Conservation (phyloP, 2,888 invertebrate genomes). For the Cerceris rybyensis region DNA sequence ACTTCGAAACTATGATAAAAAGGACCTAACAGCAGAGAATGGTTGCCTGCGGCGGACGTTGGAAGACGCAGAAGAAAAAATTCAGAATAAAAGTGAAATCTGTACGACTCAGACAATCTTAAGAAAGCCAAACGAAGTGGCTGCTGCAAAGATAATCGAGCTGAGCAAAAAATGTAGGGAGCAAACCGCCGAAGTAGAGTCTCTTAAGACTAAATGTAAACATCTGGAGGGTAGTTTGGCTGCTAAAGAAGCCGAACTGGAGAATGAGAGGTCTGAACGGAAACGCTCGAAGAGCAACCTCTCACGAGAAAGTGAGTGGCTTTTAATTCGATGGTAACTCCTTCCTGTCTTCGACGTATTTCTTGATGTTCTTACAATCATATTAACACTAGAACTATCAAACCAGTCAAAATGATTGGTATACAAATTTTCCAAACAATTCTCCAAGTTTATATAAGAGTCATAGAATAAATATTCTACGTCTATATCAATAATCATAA, state of each 20-base stretch:
- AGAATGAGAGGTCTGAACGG: conserved; percentile 33
- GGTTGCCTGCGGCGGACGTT: conserved; percentile 69
- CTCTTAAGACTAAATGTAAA: conserved; percentile 84
- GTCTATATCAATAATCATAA: too few species aligned
- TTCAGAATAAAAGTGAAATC: conserved; percentile 28
- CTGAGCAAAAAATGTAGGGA: conserved; percentile 87
- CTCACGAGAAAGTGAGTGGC: conserved; percentile 37
- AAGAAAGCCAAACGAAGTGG: conserved; percentile 83
- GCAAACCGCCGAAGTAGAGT: conserved; percentile 85
- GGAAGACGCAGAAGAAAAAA: conserved; percentile 63
- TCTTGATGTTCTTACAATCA: neutral
- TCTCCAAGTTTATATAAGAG: too few species aligned
- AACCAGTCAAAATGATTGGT: too few species aligned
- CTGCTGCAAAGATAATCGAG: conserved; percentile 86
- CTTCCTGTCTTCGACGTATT: neutral
- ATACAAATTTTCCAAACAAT: too few species aligned
- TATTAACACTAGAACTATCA: too few species aligned
- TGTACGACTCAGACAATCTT: conserved; percentile 15
- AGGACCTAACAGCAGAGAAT: conserved; percentile 73
- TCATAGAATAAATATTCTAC: too few species aligned
- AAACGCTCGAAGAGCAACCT: conserved; percentile 1
- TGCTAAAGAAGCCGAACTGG: conserved; percentile 78
- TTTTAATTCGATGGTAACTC: neutral
- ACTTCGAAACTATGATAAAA: neutral
- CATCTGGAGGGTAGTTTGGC: conserved; percentile 83